Percentiles rank a stretch among this genome's conserved stretches.
phyloP scores from a whole-genome alignment of 1,140 invertebrate species.

The Littorina saxatilis region DNA sequence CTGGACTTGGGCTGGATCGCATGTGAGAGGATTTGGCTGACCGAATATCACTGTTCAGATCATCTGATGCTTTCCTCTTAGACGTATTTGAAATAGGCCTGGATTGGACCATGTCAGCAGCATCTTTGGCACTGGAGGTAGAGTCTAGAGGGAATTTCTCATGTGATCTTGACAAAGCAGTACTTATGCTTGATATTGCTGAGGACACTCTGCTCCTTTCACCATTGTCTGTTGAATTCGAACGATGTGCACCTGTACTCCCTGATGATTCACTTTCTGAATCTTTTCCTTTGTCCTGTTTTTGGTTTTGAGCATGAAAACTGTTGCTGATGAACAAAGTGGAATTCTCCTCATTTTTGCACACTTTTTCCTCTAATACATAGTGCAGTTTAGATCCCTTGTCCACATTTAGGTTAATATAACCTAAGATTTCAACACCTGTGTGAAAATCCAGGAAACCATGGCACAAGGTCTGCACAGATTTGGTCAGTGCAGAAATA shows the following conservation, averaged over 20 bases:
- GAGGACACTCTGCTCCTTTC: slow-evolving; percentile 26
- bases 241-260: neutral
- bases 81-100: slow-evolving; percentile 36
- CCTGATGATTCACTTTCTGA: neutral
- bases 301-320: slow-evolving; percentile 44
- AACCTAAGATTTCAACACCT: slow-evolving; percentile 53
- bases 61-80: slow-evolving; percentile 42
- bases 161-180: slow-evolving; percentile 31
- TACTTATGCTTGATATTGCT: slow-evolving; percentile 45
- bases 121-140: slow-evolving; percentile 30
- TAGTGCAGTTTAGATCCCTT: slow-evolving; percentile 47
- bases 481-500: slow-evolving; percentile 49
- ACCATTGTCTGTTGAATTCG: slow-evolving; percentile 34
- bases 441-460: slow-evolving; percentile 52
- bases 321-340: slow-evolving; percentile 56
- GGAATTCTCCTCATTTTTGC: slow-evolving; percentile 51
- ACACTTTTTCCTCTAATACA: slow-evolving; percentile 53
- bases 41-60: slow-evolving; percentile 9
- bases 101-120: slow-evolving; percentile 5
- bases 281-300: slow-evolving; percentile 37
- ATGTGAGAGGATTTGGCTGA: slow-evolving; percentile 16
- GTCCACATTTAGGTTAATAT: slow-evolving; percentile 52
- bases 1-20: neutral
- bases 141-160: neutral
- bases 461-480: slow-evolving; percentile 52